A percentile compares a stretch with the other conserved stretches of the same genome.
phyloP scores from a whole-genome alignment of 2,797 vertebrate species.

The Otolemur crassicaudatus region DNA sequence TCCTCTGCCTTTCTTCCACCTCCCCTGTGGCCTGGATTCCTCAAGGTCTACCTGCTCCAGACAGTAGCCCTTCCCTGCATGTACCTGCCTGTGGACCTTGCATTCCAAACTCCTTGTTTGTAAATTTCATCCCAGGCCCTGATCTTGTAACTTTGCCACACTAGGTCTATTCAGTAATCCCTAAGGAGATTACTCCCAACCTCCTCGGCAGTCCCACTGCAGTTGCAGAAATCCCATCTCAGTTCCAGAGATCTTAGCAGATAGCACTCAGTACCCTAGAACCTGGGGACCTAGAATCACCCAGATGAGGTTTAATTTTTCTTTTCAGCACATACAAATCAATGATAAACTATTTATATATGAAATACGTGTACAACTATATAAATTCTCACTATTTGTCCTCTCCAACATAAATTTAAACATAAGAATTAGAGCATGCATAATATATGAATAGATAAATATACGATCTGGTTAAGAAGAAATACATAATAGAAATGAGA shows the following conservation, averaged over 20 bases:
- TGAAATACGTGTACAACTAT: conserved; percentile 45
- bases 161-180: neutral
- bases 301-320: conserved; percentile 1
- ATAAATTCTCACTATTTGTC: conserved; percentile 74
- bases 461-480: conserved; percentile 68
- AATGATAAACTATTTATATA: conserved; percentile 62
- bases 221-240: no score
- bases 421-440: conserved; percentile 76
- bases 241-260: neutral
- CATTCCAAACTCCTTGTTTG: neutral
- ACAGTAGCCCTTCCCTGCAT: neutral
- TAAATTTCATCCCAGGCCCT: neutral
- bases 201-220: no score
- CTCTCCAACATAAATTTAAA: conserved; percentile 76
- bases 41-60: neutral
- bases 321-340: conserved; percentile 63
- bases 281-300: neutral
- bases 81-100: neutral
- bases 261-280: neutral
- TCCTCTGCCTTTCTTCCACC: neutral
- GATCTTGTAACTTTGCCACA: neutral
- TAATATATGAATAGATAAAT: conserved; percentile 78
- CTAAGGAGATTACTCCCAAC: neutral
- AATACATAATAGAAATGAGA: conserved; percentile 73
- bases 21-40: neutral